phyloP scores from a whole-genome alignment of 2,113 vertebrate genomes.

The Periophthalmodon schlosseri region DNA sequence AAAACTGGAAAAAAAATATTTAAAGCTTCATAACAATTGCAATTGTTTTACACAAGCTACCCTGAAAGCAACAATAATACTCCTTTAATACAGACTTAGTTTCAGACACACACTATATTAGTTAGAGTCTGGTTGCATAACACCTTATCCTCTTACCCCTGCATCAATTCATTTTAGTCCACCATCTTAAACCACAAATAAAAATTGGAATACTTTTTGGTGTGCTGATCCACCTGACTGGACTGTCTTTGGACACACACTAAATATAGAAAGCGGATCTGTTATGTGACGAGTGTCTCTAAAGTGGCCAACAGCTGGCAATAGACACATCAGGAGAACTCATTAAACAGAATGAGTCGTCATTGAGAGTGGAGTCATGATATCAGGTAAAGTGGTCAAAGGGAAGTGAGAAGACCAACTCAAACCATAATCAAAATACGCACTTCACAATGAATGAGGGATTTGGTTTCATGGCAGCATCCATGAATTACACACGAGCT shows the following conservation, averaged over 20 bases:
- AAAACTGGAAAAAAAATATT: slow-evolving; percentile 39
- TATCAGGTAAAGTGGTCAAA: slow-evolving; percentile 61
- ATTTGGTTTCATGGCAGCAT: slow-evolving; percentile 59
- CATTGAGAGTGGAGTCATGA: slow-evolving; percentile 34
- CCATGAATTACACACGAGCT: slow-evolving; percentile 63
- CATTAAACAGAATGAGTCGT: slow-evolving; percentile 69
- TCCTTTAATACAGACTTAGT: neutral
- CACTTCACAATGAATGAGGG: slow-evolving; percentile 33
- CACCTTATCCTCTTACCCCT: neutral
- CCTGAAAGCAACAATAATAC: neutral
- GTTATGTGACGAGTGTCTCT: slow-evolving; percentile 36
- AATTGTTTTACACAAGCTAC: neutral
- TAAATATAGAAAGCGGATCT: slow-evolving; percentile 49
- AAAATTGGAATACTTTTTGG: slow-evolving; percentile 7
- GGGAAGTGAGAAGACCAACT: slow-evolving; percentile 33
- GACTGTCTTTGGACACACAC: slow-evolving; percentile 7
- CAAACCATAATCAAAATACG: neutral
- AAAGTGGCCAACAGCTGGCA: slow-evolving; percentile 50
- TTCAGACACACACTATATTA: neutral
- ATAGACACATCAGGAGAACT: slow-evolving; percentile 50
- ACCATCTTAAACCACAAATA: slow-evolving; percentile 11
- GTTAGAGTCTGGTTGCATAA: slow-evolving; percentile 26
- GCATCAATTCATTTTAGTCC: slow-evolving; percentile 23
- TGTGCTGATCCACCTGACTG: slow-evolving; percentile 23
- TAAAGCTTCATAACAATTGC: neutral